Base-by-base conservation (phyloP, 2,888 invertebrate genomes). In the Lamellibrachia satsuma region DNA sequence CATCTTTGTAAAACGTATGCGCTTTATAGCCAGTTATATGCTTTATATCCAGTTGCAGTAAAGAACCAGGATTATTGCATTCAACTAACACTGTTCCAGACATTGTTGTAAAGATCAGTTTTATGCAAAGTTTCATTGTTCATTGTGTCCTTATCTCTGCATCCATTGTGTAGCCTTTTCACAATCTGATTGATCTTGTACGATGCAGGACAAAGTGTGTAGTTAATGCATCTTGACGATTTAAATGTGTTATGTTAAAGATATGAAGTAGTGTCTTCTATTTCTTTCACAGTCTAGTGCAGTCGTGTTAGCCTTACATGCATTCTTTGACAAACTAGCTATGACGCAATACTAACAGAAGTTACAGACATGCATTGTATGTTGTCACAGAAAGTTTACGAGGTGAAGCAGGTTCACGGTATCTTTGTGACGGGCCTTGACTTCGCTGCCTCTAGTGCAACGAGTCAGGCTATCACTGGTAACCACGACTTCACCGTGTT, bases 341-440 rank as follows among this genome's bases (percentile, higher is more conserved):
- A 75, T 75, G 22, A 15, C 6, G 22, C 75, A 75, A 22, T 22
- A 75, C 75, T 75, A n/a, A 75, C 15, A 75, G 3, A n/a, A 75
- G 75, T 75, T 15, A 75, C 22, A 75, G 6, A 22, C n/a, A 6
- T 75, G 6, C 75, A 22, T 22, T 75, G 75, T 55, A 9, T 55
- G 9, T 75, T 75, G 75, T 90, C 97, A 6, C 97, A 98, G 98
- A 97, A 98, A 95, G 97, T 98, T 94, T 97, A 99, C 95, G 98
- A 98, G 97, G 98, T 99, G 96, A 97, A 97, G 94, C 97, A 97
- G 95, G 98, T 98, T 94, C 99, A 99, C 97, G 98, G 98, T 95
- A 99, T 99, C 98, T 99, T 99, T 97, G 98, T 99, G 94, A 99
- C 99, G 92, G 99, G 99, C 15, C 97, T 99, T 94, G 98, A 98